A percentile compares a stretch with the other conserved stretches of the same genome.
phyloP scores from a whole-genome alignment of 2,888 invertebrate species.

The Cerceris rybyensis region DNA sequence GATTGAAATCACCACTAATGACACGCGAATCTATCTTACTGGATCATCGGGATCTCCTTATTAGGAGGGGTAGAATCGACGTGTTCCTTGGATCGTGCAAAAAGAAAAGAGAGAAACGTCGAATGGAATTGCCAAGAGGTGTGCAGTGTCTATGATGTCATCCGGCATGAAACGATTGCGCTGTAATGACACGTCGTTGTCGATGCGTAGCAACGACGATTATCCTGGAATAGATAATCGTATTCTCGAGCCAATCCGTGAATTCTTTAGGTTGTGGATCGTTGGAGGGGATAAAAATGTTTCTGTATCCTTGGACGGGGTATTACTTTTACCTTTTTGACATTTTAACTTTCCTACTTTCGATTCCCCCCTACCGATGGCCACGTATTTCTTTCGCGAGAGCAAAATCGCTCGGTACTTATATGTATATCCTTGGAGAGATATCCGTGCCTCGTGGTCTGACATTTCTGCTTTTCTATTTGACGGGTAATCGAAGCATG shows the following conservation, averaged over 20 bases:
- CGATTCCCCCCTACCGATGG: not conserved
- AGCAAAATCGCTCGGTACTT: not conserved
- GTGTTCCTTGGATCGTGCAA: slow-evolving; percentile 26
- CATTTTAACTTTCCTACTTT: slow-evolving; percentile 9
- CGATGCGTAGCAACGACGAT: slow-evolving; percentile 40
- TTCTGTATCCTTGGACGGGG: slow-evolving; percentile 6
- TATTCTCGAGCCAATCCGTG: slow-evolving; percentile 22
- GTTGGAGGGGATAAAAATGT: slow-evolving; percentile 23
- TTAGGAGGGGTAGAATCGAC: slow-evolving; percentile 49
- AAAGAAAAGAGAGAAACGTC: slow-evolving; percentile 36
- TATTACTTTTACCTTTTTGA: slow-evolving; percentile 2
- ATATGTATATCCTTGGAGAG: slow-evolving; percentile 3
- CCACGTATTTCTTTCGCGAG: slow-evolving; percentile 5
- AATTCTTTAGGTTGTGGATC: slow-evolving; percentile 24
- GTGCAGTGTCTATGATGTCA: slow-evolving; percentile 66
- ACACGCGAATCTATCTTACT: slow-evolving; percentile 68
- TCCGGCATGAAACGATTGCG: slow-evolving; percentile 49
- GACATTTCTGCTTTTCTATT: slow-evolving; percentile 31
- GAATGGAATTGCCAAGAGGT: slow-evolving; percentile 57
- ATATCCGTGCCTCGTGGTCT: not conserved
- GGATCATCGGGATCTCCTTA: slow-evolving; percentile 67
- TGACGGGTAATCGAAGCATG: not conserved
- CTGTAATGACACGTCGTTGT: slow-evolving; percentile 59
- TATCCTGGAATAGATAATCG: slow-evolving; percentile 46
- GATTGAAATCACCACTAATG: slow-evolving; percentile 65